Base-by-base conservation (phyloP, 1,140 invertebrate species). In the Aphaenogaster rudis region DNA sequence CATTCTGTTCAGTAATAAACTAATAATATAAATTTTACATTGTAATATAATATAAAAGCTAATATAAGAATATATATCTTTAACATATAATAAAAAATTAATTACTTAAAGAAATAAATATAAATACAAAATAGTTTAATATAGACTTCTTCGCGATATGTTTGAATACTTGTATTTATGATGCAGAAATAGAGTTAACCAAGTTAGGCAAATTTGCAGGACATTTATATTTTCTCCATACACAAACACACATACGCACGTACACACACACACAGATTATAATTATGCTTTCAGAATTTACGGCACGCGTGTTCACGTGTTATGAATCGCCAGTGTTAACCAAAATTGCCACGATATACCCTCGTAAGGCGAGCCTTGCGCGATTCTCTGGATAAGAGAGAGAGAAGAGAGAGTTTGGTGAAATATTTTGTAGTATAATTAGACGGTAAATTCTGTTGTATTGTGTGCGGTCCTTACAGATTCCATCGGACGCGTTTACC, bases 341-440 rank as follows among this genome's bases (percentile, higher is more conserved):
- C 67, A 72, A 33, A 82, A 82, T 74, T 82, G 28, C 52, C 66
- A 11, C 48, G 52, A 82, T 45, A 48, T 17, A 59, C 50, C 52
- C 42, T 57, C 5, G 39, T 21, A 5, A 33, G 21, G 21, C 21
- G 15, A 59, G 28, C 1, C 33, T 45, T 1, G 28, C 45, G 15
- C 39, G 36, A 39, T 33, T 67, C 28, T 52, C 8, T 33, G 54
- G 17, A 67, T 57, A 67, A 48, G 28, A 28, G 28, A 28, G 28
- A 28, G 28, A 28, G 28, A 28, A 28, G 28, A 28, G 28, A 28
- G 28, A 28, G n/a, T 82, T 21, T 45, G 39, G 3, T 61, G 79
- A 72, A 81, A 69, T 81, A 81, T 82, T 45, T 4, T 69, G 52
- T 52, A 6, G 48, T 87, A 57, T 88, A 78, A 88, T 88, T 88